Evolutionary conservation across 2,797 vertebrate genomes (phyloP).

Genomic region (Saxicola maurus): DNA sequence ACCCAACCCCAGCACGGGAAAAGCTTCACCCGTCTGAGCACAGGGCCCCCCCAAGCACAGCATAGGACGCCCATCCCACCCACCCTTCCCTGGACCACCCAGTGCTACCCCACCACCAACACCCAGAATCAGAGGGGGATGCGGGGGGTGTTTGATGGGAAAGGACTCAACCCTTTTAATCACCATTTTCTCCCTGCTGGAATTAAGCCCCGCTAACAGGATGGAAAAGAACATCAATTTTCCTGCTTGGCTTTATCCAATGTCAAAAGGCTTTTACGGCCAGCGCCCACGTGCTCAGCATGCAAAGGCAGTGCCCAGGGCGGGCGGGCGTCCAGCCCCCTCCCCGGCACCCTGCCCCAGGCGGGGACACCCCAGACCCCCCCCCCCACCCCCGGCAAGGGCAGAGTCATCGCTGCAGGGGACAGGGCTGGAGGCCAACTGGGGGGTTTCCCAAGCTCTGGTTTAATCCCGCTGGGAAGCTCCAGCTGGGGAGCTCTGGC

Average conservation of each 20-base stretch:
- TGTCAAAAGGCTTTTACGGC: constrained; percentile 65
- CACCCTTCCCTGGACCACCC: background rate
- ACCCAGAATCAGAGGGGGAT: background rate
- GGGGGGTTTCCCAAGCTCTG: background rate
- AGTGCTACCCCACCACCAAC: background rate
- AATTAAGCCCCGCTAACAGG: constrained; percentile 62
- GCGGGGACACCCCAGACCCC: background rate
- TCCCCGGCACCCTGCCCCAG: background rate
- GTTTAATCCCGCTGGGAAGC: constrained; percentile 15
- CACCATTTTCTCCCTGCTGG: constrained; percentile 57
- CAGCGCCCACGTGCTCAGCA: constrained; percentile 32
- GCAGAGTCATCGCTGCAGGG: background rate
- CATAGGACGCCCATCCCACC: background rate
- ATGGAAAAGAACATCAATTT: constrained; percentile 70
- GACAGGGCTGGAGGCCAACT: background rate
- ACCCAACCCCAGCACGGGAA: background rate
- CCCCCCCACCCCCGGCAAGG: background rate
- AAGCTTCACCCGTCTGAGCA: background rate
- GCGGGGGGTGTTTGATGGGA: background rate
- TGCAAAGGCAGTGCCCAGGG: constrained; percentile 7
- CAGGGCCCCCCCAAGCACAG: background rate
- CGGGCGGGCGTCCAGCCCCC: background rate
- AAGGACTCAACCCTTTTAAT: constrained; percentile 55
- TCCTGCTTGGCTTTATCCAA: constrained; percentile 68
- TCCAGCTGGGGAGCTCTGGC: background rate